These are phyloP conservation scores for Hybognathus amarus DNA, from an alignment of 2,797 vertebrate genomes.

Conservation along the genomic window DNA sequence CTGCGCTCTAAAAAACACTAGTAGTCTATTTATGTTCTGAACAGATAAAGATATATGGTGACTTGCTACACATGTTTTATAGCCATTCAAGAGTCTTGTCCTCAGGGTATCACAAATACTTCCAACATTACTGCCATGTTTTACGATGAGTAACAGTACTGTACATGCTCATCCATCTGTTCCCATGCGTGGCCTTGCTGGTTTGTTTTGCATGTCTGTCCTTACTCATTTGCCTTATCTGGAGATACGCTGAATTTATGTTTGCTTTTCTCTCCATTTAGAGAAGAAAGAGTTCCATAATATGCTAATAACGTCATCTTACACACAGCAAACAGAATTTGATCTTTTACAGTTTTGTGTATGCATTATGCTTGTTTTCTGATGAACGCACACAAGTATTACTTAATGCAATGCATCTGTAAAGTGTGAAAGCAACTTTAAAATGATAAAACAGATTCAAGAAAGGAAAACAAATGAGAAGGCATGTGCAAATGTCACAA, in stretches of 20 bases:
- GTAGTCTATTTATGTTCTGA: neutral
- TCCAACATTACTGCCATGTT: slow-evolving; percentile 3
- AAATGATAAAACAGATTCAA: neutral
- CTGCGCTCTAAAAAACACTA: neutral
- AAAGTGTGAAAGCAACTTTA: neutral
- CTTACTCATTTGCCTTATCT: slow-evolving; percentile 7
- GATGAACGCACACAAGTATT: neutral
- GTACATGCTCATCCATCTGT: neutral
- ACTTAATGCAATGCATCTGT: neutral
- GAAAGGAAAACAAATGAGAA: neutral
- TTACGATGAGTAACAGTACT: slow-evolving; percentile 5
- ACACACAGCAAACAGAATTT: neutral
- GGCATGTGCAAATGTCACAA: neutral
- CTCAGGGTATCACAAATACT: slow-evolving; percentile 13
- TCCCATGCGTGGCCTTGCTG: neutral
- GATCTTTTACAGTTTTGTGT: neutral
- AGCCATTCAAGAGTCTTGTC: slow-evolving; percentile 11
- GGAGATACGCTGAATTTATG: neutral
- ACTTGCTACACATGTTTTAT: neutral
- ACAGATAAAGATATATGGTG: neutral
- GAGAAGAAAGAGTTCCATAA: neutral
- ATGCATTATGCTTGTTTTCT: neutral
- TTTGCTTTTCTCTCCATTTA: neutral
- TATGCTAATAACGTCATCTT: neutral
- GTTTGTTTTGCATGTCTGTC: slow-evolving; percentile 5